Evolutionary conservation across 2,888 invertebrate species (phyloP), one percentile per base, ranked within the genome.

Genomic region (Napeogenes sylphis): DNA sequence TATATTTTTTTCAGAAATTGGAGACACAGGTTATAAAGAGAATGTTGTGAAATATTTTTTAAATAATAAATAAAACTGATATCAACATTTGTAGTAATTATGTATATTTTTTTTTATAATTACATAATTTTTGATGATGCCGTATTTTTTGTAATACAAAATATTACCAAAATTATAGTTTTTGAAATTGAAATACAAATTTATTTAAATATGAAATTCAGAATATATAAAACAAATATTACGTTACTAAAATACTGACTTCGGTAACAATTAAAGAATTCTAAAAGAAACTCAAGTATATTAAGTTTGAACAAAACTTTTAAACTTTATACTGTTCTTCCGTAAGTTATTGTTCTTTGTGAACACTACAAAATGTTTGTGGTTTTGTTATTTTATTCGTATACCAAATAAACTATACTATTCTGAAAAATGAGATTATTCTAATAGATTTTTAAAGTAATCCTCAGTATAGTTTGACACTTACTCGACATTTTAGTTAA

Each of bases 291-390:
- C 61, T 55, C 57, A 42, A 61, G 45, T 57, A 57, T 60, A 58
- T 58, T 61, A 58, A 56, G 53, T 61, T 64, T 53, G 61, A 45
- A 61, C 53, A 58, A 56, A 61, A 58, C 61, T 64, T 64, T 61
- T 60, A 45, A 61, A 58, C 56, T 61, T 64, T 56, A 58, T 61
- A 58, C 61, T 56, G 61, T 56, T 59, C 58, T 56, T 56, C 60
- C 60, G 54, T 65, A 45, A 63, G 57, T 58, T 65, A 65, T 65
- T 61, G 63, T 63, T 59, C 56, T 62, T 59, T 67, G 62, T 30
- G 45, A 47, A 55, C 51, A 59, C 62, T 62, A 55, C 62, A 65
- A 65, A 65, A 65, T 65, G 59, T 65, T 65, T 60, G 51, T 60
- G 60, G 58, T 60, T 65, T 62, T 59, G 56, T 60, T 62, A 58